phyloP scores from a whole-genome alignment of 2,888 invertebrate genomes.

The Acronicta alni region DNA sequence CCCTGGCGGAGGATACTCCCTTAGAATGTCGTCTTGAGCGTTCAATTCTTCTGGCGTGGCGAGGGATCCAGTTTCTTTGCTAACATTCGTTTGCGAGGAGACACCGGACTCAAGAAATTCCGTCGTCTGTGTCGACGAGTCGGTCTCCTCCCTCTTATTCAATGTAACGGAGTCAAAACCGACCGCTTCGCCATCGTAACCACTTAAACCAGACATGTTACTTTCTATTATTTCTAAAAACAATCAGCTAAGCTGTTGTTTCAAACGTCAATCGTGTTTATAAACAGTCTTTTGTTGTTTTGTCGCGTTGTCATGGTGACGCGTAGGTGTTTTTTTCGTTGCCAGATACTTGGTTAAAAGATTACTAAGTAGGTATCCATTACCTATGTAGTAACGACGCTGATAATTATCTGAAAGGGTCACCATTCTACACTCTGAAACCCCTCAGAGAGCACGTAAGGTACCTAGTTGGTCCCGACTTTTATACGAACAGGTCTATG shows the following conservation, averaged over 20 bases:
- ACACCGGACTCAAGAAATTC: conserved; percentile 68
- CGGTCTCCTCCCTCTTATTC: conserved; percentile 58
- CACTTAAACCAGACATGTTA: conserved; percentile 77
- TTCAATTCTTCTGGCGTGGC: conserved; percentile 69
- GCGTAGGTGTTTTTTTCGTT: conserved; percentile 11
- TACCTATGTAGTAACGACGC: too few relatives aligned
- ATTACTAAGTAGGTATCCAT: too few relatives aligned
- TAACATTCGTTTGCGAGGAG: conserved; percentile 69
- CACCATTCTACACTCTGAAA: too few relatives aligned
- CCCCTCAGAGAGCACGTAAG: too few relatives aligned
- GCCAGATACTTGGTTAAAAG: conserved; percentile 32
- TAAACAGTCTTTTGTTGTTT: conserved; percentile 53
- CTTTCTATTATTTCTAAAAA: conserved; percentile 9
- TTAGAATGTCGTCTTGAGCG: conserved; percentile 62
- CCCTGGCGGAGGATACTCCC: conserved; percentile 74
- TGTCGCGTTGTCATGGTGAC: conserved; percentile 51
- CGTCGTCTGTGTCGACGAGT: conserved; percentile 73
- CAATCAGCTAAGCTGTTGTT: conserved; percentile 17
- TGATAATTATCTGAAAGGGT: too few relatives aligned
- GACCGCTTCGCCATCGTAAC: conserved; percentile 78
- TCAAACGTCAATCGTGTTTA: conserved; percentile 35
- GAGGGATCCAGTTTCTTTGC: conserved; percentile 67
- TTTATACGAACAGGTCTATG: too few relatives aligned
- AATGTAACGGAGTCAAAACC: conserved; percentile 76
- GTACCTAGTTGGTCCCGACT: too few relatives aligned